Evolutionary conservation across 2,797 vertebrate species (phyloP).

Genomic region (Lateolabrax maculatus): DNA sequence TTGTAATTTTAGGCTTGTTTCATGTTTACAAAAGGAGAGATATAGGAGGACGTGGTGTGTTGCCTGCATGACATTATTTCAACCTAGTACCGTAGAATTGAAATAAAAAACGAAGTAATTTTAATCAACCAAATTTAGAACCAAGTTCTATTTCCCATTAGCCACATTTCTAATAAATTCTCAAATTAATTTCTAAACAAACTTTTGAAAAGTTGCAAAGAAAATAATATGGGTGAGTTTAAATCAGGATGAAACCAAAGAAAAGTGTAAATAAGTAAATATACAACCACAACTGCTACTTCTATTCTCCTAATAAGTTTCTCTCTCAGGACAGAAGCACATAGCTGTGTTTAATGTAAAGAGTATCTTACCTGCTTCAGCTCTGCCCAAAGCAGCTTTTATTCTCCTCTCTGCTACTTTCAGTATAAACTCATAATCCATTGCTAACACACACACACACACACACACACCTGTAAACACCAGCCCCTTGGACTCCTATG

Average conservation of each 20-base stretch:
- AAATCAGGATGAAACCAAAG: neutral
- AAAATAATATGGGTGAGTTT: neutral
- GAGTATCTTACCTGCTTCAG: slow-evolving; percentile 65
- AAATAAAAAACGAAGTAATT: too few species aligned
- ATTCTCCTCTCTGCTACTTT: slow-evolving; percentile 74
- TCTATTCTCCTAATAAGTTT: neutral
- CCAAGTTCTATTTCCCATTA: neutral
- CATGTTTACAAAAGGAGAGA: neutral
- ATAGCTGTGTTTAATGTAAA: slow-evolving; percentile 6
- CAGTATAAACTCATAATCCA: slow-evolving; percentile 79
- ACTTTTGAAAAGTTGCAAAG: neutral
- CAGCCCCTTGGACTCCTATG: neutral
- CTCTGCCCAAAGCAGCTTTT: slow-evolving; percentile 68
- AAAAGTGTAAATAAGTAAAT: neutral
- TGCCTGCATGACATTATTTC: neutral
- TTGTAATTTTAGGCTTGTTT: neutral
- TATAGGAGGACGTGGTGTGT: neutral
- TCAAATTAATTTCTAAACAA: neutral
- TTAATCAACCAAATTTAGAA: neutral
- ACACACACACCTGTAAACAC: slow-evolving; percentile 24
- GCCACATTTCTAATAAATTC: neutral
- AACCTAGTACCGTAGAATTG: neutral
- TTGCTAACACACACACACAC: slow-evolving; percentile 34
- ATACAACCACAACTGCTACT: neutral
- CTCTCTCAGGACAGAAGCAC: neutral